Evolutionary conservation across 2,888 invertebrate species (phyloP).

Genomic region (Lepidocyrtoides sp.): DNA sequence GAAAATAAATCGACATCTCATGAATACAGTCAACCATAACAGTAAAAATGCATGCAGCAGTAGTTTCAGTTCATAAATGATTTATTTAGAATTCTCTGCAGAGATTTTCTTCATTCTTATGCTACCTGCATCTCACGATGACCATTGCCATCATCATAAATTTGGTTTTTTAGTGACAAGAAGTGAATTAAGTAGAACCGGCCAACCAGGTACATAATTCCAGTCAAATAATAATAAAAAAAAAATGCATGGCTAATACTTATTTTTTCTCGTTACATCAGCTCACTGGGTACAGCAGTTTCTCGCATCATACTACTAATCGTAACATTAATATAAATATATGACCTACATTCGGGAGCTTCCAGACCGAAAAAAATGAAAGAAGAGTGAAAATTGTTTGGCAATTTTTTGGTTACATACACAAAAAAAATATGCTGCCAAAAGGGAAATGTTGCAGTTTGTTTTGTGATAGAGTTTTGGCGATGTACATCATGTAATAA

Average conservation of each 20-base stretch:
- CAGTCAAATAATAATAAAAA: background rate
- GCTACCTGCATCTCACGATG: too few species aligned
- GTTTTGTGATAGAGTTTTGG: background rate
- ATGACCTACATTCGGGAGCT: background rate
- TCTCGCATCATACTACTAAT: too few species aligned
- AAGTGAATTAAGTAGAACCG: conserved; percentile 8
- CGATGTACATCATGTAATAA: background rate
- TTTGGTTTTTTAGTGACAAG: conserved; percentile 30
- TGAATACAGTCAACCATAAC: conserved; percentile 11
- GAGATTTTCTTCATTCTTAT: conserved; percentile 29
- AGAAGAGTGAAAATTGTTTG: conserved; percentile 33
- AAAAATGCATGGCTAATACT: background rate
- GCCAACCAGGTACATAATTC: too few species aligned
- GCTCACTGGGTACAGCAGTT: too few species aligned
- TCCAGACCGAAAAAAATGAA: background rate
- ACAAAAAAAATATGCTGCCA: background rate
- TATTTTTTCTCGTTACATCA: background rate
- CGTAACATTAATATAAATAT: too few species aligned
- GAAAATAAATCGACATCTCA: background rate
- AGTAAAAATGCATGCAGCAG: background rate
- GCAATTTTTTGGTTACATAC: background rate
- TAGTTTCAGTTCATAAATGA: background rate
- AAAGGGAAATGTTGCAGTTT: background rate
- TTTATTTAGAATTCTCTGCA: conserved; percentile 27
- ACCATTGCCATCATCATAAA: conserved; percentile 46